Percentiles rank a stretch among this genome's conserved stretches.
Conservation (phyloP, 2,888 invertebrate genomes). For the Coenonympha glycerion region DNA sequence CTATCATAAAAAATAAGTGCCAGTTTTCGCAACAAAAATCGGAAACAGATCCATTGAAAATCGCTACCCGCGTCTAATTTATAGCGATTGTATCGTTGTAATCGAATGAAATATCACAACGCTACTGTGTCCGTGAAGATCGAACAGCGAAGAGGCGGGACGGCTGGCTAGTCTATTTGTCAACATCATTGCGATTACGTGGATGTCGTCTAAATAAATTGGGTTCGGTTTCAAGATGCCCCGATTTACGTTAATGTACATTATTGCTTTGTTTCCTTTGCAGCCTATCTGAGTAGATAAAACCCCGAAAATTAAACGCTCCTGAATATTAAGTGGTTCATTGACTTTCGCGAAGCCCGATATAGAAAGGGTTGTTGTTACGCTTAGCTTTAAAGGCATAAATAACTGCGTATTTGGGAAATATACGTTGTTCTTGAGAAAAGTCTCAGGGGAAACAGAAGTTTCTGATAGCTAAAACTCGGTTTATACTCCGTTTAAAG, state of each 20-base stretch:
- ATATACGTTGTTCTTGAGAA: too few species aligned
- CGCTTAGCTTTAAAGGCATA: too few species aligned
- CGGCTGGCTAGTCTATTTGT: slow-evolving; percentile 59
- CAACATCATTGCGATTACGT: slow-evolving; percentile 58
- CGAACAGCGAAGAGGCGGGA: slow-evolving; percentile 68
- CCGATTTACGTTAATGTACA: slow-evolving; percentile 13
- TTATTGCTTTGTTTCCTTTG: slow-evolving; percentile 15
- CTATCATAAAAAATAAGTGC: not conserved
- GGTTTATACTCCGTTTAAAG: too few species aligned
- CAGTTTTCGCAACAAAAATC: slow-evolving; percentile 2
- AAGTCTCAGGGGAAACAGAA: too few species aligned
- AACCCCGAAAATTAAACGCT: not conserved
- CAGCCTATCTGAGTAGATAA: not conserved
- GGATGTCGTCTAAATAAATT: slow-evolving; percentile 53
- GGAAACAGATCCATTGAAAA: slow-evolving; percentile 18
- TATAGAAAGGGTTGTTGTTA: not conserved
- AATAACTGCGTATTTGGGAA: too few species aligned
- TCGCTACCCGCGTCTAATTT: slow-evolving; percentile 32
- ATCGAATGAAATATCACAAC: slow-evolving; percentile 54
- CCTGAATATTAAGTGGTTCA: not conserved
- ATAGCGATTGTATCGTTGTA: slow-evolving; percentile 34
- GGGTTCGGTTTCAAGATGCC: slow-evolving; percentile 49
- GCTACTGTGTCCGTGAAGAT: slow-evolving; percentile 56
- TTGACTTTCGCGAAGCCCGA: not conserved
- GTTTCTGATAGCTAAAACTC: too few species aligned